Percentiles rank a stretch among this genome's conserved stretches.
These are phyloP conservation scores for Chironomus riparius DNA, from an alignment of 2,888 invertebrate species.

Conservation along the genomic window DNA sequence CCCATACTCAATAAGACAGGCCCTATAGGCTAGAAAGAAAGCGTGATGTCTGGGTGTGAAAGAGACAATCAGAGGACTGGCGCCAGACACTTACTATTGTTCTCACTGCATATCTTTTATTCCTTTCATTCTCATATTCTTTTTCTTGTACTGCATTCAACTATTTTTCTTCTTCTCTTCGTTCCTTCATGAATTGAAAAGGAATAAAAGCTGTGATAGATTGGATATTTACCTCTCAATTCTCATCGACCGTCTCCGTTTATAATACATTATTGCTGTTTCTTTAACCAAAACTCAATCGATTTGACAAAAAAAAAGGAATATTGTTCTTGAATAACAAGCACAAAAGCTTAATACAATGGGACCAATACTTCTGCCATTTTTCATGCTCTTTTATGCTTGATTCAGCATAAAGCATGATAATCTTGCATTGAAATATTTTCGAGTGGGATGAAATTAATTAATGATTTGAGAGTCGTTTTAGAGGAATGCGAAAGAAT, in stretches of 20 bases:
- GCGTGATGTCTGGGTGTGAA: slow-evolving; percentile 4
- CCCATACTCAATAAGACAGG: too few relatives aligned
- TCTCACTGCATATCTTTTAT: neutral
- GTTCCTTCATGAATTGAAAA: neutral
- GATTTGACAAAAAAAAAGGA: neutral
- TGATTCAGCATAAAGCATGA: too few relatives aligned
- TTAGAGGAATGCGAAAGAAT: too few relatives aligned
- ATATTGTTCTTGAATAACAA: too few relatives aligned
- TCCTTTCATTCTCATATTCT: neutral
- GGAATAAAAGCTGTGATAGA: neutral
- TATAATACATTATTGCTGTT: neutral
- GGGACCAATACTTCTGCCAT: too few relatives aligned
- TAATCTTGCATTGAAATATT: too few relatives aligned
- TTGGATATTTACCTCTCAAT: neutral
- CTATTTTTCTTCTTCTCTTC: neutral
- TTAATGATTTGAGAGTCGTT: too few relatives aligned
- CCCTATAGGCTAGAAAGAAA: neutral
- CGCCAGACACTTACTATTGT: neutral
- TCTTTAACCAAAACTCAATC: neutral
- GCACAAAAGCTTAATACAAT: too few relatives aligned
- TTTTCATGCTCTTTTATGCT: too few relatives aligned
- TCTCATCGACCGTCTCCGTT: neutral
- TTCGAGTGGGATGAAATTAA: too few relatives aligned
- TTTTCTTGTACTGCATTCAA: neutral
- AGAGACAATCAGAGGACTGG: slow-evolving; percentile 3